Conservation (phyloP, 2,113 vertebrate genomes). For the Trachemys scripta region DNA sequence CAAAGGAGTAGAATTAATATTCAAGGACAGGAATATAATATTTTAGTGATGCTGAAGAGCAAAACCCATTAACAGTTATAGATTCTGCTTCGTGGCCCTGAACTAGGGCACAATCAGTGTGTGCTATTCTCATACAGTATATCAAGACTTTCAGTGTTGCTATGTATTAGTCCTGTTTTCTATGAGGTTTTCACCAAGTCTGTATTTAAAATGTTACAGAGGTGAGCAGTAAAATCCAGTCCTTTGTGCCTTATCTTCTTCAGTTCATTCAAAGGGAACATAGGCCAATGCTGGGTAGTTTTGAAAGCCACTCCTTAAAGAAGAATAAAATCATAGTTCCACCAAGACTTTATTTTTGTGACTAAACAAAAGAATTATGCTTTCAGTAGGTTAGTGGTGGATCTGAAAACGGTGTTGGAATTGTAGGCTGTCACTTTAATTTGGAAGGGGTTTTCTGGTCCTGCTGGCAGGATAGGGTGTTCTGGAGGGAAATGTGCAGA, state of each 20-base stretch:
- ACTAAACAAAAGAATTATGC: background rate
- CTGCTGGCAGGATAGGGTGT: background rate
- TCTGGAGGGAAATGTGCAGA: background rate
- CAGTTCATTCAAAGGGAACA: background rate
- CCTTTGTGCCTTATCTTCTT: background rate
- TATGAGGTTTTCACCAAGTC: background rate
- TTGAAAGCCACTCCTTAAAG: background rate
- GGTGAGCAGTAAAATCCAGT: background rate
- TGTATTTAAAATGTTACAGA: background rate
- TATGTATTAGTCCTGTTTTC: constrained; percentile 10
- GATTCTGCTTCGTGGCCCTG: constrained; percentile 41
- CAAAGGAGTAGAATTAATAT: constrained; percentile 45
- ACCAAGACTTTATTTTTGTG: background rate
- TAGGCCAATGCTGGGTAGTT: background rate
- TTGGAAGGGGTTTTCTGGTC: background rate
- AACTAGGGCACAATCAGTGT: constrained; percentile 47
- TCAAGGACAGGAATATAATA: constrained; percentile 50
- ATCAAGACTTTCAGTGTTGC: background rate
- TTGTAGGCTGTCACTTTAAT: background rate
- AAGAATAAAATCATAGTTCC: background rate
- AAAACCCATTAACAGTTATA: constrained; percentile 62
- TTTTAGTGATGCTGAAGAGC: constrained; percentile 51
- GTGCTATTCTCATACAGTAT: background rate
- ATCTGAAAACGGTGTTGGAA: too few relatives aligned
- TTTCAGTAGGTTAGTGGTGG: background rate